Evolutionary conservation across 2,888 invertebrate genomes (phyloP), one percentile per base, ranked within the genome.

Genomic region (Cremastobaeus sp.): DNA sequence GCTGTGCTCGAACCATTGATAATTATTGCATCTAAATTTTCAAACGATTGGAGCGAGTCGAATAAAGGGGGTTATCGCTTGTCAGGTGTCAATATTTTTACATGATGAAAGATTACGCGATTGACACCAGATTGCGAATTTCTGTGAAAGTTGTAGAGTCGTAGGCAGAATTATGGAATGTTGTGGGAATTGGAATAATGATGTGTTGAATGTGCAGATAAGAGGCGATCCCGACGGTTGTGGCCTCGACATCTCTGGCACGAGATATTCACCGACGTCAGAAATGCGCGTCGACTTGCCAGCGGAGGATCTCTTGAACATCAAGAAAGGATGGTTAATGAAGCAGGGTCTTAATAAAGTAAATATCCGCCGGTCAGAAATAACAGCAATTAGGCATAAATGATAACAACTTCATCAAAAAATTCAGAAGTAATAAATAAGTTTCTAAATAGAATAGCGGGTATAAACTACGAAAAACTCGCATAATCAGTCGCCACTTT

Each of bases 321-420:
- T 95, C 77, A 94, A 97, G 88, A 97, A 97, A 82, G 97, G 97
- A 9, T 97, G 97, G 97, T 90, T 97, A 18, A 94, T 96, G 90
- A 92, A 95, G 79, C 92, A 93, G 81, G 92, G 93, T 1, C 88
- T 89, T 76, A 90, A 89, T 77, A 89, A 89, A 86, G 90, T 90
- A 57, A 73, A 71, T 60, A 64, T 74, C 12, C n/a, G n/a, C n/a
- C n/a, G n/a, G n/a, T n/a, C n/a, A n/a, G n/a, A n/a, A n/a, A n/a
- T n/a, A n/a, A n/a, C n/a, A n/a, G n/a, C n/a, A n/a, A n/a, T n/a
- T n/a, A n/a, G n/a, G n/a, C n/a, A n/a, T n/a, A n/a, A n/a, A n/a
- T n/a, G n/a, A n/a, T n/a, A n/a, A n/a, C n/a, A n/a, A n/a, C n/a
- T n/a, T n/a, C n/a, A n/a, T n/a, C n/a, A n/a, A n/a, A n/a, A n/a